These are phyloP conservation scores for Sorex maritimensis DNA, from an alignment of 2,797 vertebrate species.

Conservation along the genomic window DNA sequence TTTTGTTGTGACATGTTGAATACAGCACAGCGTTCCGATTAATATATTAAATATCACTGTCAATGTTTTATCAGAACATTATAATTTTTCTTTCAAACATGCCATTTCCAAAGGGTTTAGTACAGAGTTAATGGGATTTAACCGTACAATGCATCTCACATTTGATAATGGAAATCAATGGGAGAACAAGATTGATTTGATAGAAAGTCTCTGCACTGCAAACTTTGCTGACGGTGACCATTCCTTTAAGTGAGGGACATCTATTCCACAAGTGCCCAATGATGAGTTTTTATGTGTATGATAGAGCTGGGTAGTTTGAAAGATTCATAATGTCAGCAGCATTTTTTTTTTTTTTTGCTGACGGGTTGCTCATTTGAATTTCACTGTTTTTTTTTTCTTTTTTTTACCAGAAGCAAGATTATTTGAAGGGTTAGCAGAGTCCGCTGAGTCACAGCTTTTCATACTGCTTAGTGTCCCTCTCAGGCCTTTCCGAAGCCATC, in stretches of 20 bases:
- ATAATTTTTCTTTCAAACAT: slow-evolving; percentile 79
- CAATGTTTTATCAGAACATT: slow-evolving; percentile 76
- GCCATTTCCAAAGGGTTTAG: slow-evolving; percentile 73
- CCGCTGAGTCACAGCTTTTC: slow-evolving; percentile 26
- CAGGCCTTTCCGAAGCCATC: not conserved
- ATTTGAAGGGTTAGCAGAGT: slow-evolving; percentile 61
- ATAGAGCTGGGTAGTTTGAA: slow-evolving; percentile 76
- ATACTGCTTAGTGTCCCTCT: not conserved
- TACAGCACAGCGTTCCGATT: slow-evolving; percentile 61
- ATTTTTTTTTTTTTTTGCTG: slow-evolving; percentile 79
- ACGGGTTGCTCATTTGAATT: slow-evolving; percentile 77
- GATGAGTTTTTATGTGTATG: slow-evolving; percentile 83
- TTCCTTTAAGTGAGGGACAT: slow-evolving; percentile 81
- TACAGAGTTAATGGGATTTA: slow-evolving; percentile 75
- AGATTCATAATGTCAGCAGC: slow-evolving; percentile 80
- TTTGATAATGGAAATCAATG: slow-evolving; percentile 84
- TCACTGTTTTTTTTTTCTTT: slow-evolving; percentile 40
- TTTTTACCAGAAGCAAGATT: slow-evolving; percentile 64
- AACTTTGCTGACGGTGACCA: slow-evolving; percentile 82
- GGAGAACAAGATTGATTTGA: slow-evolving; percentile 80
- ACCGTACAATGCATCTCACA: slow-evolving; percentile 72
- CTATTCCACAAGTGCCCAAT: slow-evolving; percentile 76
- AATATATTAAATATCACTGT: slow-evolving; percentile 75
- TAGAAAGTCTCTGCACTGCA: slow-evolving; percentile 76
- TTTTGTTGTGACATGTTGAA: slow-evolving; percentile 73